Conservation (phyloP, 2,113 vertebrate genomes). For the Urocitellus parryii region DNA sequence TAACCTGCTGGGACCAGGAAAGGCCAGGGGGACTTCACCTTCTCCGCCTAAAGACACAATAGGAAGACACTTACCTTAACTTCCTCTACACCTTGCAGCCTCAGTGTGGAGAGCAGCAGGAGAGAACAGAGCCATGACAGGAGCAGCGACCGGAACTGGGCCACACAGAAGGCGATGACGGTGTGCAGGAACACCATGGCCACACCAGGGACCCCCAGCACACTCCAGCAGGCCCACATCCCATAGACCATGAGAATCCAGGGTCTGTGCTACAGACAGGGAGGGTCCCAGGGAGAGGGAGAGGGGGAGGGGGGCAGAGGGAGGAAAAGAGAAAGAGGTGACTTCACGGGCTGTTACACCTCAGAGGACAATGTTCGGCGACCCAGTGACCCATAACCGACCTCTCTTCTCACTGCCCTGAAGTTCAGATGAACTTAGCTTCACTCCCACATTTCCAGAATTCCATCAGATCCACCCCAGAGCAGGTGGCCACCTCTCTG, state of each 20-base stretch:
- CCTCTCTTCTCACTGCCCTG: background rate
- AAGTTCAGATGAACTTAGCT: background rate
- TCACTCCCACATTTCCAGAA: background rate
- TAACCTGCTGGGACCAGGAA: too few species aligned
- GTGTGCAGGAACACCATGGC: slow-evolving; percentile 91
- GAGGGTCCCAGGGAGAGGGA: slow-evolving; percentile 31
- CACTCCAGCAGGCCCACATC: slow-evolving; percentile 90
- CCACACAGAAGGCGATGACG: slow-evolving; percentile 91
- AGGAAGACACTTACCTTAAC: slow-evolving; percentile 89
- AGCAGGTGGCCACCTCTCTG: background rate
- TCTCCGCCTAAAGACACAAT: background rate
- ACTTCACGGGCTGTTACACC: background rate
- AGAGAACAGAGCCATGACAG: slow-evolving; percentile 93
- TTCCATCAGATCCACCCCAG: background rate
- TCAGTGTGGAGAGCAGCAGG: slow-evolving; percentile 91
- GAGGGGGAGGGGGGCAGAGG: accelerated
- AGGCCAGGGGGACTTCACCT: background rate
- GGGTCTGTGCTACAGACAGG: slow-evolving; percentile 88
- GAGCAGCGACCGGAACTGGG: slow-evolving; percentile 89
- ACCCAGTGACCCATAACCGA: background rate
- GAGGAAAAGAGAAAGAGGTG: background rate
- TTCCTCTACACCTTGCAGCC: slow-evolving; percentile 91
- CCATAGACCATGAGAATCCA: slow-evolving; percentile 91
- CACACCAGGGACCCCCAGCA: slow-evolving; percentile 92
- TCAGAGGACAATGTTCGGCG: background rate